Base-by-base conservation (phyloP, 1,140 invertebrate species). In the Planococcus citri region DNA sequence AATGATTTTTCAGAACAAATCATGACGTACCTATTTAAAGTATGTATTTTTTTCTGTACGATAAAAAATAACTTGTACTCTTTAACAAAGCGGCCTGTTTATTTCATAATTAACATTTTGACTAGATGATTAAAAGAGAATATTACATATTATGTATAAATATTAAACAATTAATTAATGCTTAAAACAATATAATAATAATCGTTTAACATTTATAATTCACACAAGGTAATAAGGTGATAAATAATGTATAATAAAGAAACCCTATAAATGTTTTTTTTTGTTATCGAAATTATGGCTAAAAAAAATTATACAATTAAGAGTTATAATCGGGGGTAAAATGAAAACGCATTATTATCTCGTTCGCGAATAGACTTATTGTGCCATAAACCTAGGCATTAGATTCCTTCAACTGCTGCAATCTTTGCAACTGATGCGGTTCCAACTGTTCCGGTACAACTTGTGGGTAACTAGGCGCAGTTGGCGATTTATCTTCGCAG, bases 371-470 rank as follows among this genome's bases (percentile, higher is more conserved):
- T 51, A 51, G 41, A 51, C 41, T 51, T 51, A 51, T 51, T 51
- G 41, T 51, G 41, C 41, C 41, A 20, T 51, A 20, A 6, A 51
- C n/a, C 41, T 88, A 93, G 80, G 91, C 91, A 78, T 92, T 91
- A 69, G 91, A 93, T 78, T 92, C 91, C 78, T 92, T 92, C 20
- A 92, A 81, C 76, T 89, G 87, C 76, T 91, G 89, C 29, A 93
- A 83, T 75, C 89, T 85, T 27, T 88, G 90, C 72, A 92, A 80
- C 78, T 92, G 90, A 75, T 90, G 87, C 1, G 89, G 88, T 75
- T 91, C 89, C 61, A 93, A 81, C 77, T 93, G 90, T 75, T 92
- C 89, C 9, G 90, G 90, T 76, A 92, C 73, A 73, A 76, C 70
- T 12, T 57, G n/a, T 41, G 73, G 58, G 14, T 74, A 72, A 6